A percentile compares a stretch with the other conserved stretches of the same genome.
phyloP scores from a whole-genome alignment of 2,888 invertebrate genomes.

The Brachypalpus laphriformis region DNA sequence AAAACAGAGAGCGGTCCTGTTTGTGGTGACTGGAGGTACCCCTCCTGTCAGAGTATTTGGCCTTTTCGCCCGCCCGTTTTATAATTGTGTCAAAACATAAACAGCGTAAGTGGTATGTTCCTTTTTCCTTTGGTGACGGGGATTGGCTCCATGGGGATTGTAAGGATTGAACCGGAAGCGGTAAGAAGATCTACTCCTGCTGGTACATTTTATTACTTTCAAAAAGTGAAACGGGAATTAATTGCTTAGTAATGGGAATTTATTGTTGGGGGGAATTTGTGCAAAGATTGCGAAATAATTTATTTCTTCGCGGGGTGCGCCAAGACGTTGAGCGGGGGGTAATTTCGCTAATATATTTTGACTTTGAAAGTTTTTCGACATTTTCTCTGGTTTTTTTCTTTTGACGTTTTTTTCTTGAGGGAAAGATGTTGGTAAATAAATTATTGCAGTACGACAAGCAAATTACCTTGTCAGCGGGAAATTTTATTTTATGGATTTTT shows the following conservation, averaged over 20 bases:
- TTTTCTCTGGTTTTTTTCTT: background rate
- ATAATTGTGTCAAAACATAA: constrained; percentile 69
- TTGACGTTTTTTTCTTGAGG: background rate
- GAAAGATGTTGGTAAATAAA: constrained; percentile 15
- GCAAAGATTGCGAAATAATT: constrained; percentile 63
- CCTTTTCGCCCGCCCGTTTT: constrained; percentile 44
- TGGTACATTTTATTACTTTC: constrained; percentile 66
- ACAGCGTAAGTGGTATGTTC: constrained; percentile 53
- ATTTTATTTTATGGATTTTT: constrained; percentile 33
- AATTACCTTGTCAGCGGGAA: constrained; percentile 46
- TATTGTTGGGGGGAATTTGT: constrained; percentile 53
- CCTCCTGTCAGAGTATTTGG: constrained; percentile 45
- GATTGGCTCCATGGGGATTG: constrained; percentile 31
- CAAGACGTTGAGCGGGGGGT: constrained; percentile 10
- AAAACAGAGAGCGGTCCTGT: background rate
- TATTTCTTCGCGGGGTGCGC: constrained; percentile 29
- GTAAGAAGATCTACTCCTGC: constrained; percentile 19
- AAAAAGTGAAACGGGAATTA: constrained; percentile 65
- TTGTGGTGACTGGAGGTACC: background rate
- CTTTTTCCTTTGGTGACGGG: constrained; percentile 5
- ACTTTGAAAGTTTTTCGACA: constrained; percentile 37
- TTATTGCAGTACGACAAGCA: constrained; percentile 13
- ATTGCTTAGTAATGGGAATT: constrained; percentile 72
- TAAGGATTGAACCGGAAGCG: constrained; percentile 34
- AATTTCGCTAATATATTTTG: constrained; percentile 53